Evolutionary conservation across 2,888 invertebrate species (phyloP), one percentile per base, ranked within the genome.

Genomic region (Megastigmus dorsalis): DNA sequence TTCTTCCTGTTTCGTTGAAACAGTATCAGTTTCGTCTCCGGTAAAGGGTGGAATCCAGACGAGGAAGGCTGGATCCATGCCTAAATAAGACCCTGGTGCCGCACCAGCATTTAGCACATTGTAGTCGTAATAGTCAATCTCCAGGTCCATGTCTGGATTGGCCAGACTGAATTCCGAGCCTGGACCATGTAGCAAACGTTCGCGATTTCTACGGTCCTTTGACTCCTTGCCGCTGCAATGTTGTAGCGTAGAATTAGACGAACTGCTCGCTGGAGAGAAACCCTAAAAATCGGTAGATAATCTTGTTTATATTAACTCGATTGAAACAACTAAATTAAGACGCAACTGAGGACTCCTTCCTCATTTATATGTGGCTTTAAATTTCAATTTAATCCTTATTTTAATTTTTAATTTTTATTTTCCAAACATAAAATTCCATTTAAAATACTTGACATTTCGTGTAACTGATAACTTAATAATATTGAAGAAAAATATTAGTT

Each of bases 81-180:
- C 95, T 71, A 95, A 88, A 83, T 95, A 95, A 0, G 95, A 95
- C 20, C 95, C 96, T 1, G 96, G 95, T 13, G 93, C 95, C 7
- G 95, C 94, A 75, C 94, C 94, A 0, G 90, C 89, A 84, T 95
- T 95, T 60, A 93, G 93, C 6, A 96, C 95, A 89, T 96, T 95
- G 82, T 96, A 96, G 84, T 96, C 95, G 84, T 96, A 95, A 83
- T 96, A 96, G 85, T 96, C 96, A 78, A 96, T 90, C 87, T 96
- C 95, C 83, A 95, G 90, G 82, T 95, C 95, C 54, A 90, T 90
- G 59, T 94, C 94, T 54, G 92, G 93, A 3, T 92, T 93, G 0
- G 90, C 90, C 28, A 95, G 89, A 62, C 95, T 95, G 80, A 95
- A 93, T 83, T 96, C 95, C 0, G 95, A 95, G 0, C 92, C 92